Evolutionary conservation across 2,113 vertebrate genomes (phyloP).

Genomic region (Aegypius monachus): DNA sequence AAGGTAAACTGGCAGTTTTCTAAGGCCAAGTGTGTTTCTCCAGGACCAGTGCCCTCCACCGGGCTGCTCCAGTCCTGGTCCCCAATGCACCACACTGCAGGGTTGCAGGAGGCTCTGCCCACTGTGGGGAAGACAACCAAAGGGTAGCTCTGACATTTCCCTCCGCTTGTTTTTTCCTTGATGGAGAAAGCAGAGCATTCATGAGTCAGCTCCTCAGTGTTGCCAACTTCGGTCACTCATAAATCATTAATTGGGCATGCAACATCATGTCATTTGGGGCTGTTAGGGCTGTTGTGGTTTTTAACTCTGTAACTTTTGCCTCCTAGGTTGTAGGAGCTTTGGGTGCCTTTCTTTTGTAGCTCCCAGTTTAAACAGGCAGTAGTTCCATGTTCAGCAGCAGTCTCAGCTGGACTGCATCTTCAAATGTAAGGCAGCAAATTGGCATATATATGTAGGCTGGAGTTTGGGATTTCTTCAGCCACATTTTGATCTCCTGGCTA

Average conservation of each 20-base stretch:
- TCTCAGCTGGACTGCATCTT: not conserved
- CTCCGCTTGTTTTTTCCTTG: not conserved
- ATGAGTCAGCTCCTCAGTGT: not conserved
- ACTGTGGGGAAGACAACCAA: not conserved
- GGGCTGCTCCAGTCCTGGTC: not conserved
- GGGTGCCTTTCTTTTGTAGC: not conserved
- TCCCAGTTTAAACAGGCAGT: not conserved
- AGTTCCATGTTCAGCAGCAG: not conserved
- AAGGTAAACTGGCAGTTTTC: not conserved
- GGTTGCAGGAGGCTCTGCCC: not conserved
- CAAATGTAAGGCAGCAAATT: not conserved
- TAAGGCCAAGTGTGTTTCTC: not conserved
- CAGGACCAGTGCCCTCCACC: rapidly evolving
- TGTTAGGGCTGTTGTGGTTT: not conserved
- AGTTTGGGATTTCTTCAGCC: not conserved
- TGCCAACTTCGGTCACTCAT: not conserved
- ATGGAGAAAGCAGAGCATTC: constrained; percentile 23
- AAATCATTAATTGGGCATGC: not conserved
- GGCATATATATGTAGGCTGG: not conserved
- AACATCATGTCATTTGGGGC: not conserved
- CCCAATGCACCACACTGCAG: rapidly evolving
- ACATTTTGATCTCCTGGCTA: not conserved
- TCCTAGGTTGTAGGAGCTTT: not conserved
- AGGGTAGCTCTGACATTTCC: constrained; percentile 11
- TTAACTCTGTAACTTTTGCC: not conserved